A percentile compares a stretch with the other conserved stretches of the same genome.
Evolutionary conservation across 2,113 vertebrate species (phyloP).

Genomic region (Grantiella picta): DNA sequence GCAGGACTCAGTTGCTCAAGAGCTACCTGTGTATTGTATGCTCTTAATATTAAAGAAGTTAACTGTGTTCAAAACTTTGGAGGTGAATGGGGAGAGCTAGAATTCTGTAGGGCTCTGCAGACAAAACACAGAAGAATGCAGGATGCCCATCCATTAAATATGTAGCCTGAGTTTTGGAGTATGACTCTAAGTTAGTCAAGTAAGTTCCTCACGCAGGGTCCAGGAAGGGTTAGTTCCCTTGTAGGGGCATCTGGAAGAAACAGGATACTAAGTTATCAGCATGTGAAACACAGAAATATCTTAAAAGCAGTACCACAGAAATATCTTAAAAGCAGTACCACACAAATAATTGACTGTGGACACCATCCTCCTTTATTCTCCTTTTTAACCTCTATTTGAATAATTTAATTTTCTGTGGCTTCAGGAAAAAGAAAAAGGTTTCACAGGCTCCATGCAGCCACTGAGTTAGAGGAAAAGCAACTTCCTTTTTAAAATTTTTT

Average conservation of each 20-base stretch:
- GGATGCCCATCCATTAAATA: neutral
- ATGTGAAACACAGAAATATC: neutral
- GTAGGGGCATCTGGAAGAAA: neutral
- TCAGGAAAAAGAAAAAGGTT: neutral
- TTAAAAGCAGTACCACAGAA: neutral
- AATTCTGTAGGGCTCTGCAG: neutral
- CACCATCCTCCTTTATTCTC: neutral
- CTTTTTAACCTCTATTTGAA: neutral
- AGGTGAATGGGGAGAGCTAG: neutral
- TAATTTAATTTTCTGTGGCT: neutral
- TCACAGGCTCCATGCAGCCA: neutral
- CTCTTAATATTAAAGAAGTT: neutral
- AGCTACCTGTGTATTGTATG: neutral
- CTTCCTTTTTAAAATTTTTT: neutral
- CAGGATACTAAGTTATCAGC: neutral
- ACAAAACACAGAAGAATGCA: neutral
- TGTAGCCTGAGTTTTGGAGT: neutral
- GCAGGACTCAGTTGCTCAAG: neutral
- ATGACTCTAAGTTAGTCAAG: neutral
- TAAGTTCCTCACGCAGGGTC: neutral
- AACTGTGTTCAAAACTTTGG: neutral
- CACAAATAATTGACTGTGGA: neutral
- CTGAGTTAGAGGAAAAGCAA: neutral
- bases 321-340: neutral
- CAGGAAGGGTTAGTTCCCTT: neutral